phyloP scores from a whole-genome alignment of 2,797 vertebrate species.

The Eulemur rubriventer region DNA sequence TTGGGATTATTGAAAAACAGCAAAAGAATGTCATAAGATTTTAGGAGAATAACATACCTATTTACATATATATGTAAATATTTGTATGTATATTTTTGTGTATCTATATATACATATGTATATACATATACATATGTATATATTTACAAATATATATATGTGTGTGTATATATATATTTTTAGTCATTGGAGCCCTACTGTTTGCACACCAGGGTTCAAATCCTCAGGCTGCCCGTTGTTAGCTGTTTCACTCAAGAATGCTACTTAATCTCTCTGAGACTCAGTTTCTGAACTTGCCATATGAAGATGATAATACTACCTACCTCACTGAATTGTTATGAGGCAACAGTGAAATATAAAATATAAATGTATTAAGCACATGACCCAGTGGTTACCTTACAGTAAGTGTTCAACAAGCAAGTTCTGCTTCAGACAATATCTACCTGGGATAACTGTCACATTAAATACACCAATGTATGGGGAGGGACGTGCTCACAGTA shows the following conservation, averaged over 20 bases:
- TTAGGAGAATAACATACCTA: not conserved
- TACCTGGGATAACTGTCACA: not conserved
- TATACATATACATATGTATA: too few relatives aligned
- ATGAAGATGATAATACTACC: not conserved
- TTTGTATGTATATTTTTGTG: too few relatives aligned
- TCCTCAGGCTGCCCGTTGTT: not conserved
- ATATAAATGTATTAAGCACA: not conserved
- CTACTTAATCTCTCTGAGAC: not conserved
- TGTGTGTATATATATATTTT: not conserved
- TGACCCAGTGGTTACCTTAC: not conserved
- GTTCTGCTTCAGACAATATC: not conserved
- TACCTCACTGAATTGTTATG: not conserved
- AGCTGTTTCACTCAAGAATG: not conserved
- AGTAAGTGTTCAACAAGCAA: not conserved
- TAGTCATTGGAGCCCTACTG: not conserved
- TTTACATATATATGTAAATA: not conserved
- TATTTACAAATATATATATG: too few relatives aligned
- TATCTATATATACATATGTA: too few relatives aligned
- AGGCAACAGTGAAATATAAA: not conserved
- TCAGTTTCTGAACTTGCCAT: not conserved
- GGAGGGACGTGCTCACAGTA: not conserved
- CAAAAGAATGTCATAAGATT: constrained; percentile 37
- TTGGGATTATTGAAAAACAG: constrained; percentile 42
- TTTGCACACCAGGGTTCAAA: not conserved
- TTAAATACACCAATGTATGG: not conserved